Conservation (phyloP, 2,113 vertebrate species). For the Actinemys pallida region DNA sequence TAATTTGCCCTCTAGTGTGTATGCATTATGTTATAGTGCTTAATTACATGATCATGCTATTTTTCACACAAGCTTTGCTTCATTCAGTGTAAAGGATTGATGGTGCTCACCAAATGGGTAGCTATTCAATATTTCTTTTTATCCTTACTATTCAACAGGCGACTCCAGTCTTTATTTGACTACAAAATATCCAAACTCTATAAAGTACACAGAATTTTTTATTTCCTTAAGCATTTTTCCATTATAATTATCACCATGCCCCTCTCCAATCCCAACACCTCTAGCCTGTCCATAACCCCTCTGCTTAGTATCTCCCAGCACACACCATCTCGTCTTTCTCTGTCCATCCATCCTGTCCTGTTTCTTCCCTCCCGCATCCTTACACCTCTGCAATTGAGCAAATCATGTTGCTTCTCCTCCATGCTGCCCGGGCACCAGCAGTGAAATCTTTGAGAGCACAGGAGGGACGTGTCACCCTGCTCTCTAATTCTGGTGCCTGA, state of each 20-base stretch:
- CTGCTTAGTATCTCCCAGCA: background rate
- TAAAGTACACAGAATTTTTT: background rate
- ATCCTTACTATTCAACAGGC: background rate
- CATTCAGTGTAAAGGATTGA: background rate
- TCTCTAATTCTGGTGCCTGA: background rate
- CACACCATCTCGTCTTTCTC: background rate
- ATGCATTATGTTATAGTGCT: background rate
- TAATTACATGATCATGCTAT: background rate
- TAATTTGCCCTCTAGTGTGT: background rate
- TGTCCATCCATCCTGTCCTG: background rate
- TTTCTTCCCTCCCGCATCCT: background rate
- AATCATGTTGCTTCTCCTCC: background rate
- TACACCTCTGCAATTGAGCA: background rate
- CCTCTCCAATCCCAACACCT: background rate
- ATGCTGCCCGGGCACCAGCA: background rate
- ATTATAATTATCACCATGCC: background rate
- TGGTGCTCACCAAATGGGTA: background rate
- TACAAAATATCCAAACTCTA: background rate
- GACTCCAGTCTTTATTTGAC: background rate
- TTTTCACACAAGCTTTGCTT: background rate
- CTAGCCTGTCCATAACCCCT: background rate
- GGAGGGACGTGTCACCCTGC: background rate
- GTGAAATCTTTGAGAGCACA: background rate
- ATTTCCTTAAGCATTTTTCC: background rate
- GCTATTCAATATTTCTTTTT: background rate